Evolutionary conservation across 2,888 invertebrate species (phyloP), one percentile per base, ranked within the genome.

Genomic region (Aromia moschata): DNA sequence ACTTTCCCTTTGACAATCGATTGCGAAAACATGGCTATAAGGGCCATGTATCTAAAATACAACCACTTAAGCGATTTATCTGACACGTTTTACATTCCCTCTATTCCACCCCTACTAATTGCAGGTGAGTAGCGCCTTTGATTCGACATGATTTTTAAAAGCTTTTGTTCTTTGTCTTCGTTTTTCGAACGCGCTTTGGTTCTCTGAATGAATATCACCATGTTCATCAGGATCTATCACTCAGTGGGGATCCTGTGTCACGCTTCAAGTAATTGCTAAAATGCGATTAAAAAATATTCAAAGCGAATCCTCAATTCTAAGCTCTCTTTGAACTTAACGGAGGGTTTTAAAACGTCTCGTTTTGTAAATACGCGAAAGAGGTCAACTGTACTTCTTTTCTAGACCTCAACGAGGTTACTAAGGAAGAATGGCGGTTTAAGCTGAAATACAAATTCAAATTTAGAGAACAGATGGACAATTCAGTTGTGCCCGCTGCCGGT

Each of bases 21-120:
- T 31, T 73, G 82, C 4, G 79, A 79, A 44, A 79, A 77, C 37
- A 78, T 81, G 16, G 83, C 83, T 0, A 69, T 85, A 16, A 76
- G 85, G 15, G 82, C 79, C 1, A 76, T 85, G 61, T 84, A 84
- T 78, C 66, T 84, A 2, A 82, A 78, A 59, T 85, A 84, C 67
- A 84, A 85, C 68, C 85, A 85, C 68, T 78, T 84, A 37, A 85
- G 84, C 64, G 84, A 85, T 67, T 79, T 80, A 20, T 81, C 83
- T 62, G 69, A 56, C 1, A 62, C 59, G 2, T 69, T 51, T 37
- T 11, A 63, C 15, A 57, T 63, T 46, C 67, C 67, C 1, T 31
- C 59, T 0, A 11, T 46, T 33, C 33, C 46, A 9, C 5, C 0
- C 2, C n/a, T 33, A 2, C 9, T 30, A 7, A 5, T 16, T 2